Conservation (phyloP, 1,140 invertebrate species). For the Leptopilina boulardi region DNA sequence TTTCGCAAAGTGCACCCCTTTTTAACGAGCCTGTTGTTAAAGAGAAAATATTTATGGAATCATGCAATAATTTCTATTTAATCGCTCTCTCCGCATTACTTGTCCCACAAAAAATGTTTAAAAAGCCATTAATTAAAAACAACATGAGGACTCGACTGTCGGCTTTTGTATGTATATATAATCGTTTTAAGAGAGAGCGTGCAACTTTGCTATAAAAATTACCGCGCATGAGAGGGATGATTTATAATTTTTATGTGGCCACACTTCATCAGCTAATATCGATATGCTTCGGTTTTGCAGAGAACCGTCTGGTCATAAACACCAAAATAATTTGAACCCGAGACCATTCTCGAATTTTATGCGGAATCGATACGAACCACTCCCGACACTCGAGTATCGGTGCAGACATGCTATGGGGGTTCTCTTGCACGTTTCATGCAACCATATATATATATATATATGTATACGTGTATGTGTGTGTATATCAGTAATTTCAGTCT, state of each 20-base stretch:
- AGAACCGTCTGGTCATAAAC: conserved; percentile 27
- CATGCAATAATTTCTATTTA: not conserved
- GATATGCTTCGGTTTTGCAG: not conserved
- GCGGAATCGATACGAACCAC: conserved; percentile 55
- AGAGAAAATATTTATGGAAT: not conserved
- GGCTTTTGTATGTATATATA: not conserved
- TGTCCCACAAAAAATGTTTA: conserved; percentile 5
- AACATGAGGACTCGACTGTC: not conserved
- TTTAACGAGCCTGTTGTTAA: not conserved
- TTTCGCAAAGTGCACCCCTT: no score
- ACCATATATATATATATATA: conserved; percentile 26
- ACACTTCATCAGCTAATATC: conserved; percentile 25
- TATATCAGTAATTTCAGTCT: conserved; percentile 17
- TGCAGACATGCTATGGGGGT: not conserved
- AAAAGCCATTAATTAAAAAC: conserved; percentile 2
- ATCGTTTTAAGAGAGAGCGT: not conserved
- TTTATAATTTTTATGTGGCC: conserved; percentile 18
- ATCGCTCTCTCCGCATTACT: conserved; percentile 6
- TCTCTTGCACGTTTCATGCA: conserved; percentile 39
- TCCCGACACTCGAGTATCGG: conserved; percentile 17
- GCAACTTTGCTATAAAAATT: conserved; percentile 18
- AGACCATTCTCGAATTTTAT: conserved; percentile 52
- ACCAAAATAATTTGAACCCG: conserved; percentile 41
- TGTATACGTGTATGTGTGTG: not conserved
- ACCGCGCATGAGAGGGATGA: not conserved